Evolutionary conservation across 1,140 invertebrate genomes (phyloP).

Genomic region (Trichonephila clavipes): DNA sequence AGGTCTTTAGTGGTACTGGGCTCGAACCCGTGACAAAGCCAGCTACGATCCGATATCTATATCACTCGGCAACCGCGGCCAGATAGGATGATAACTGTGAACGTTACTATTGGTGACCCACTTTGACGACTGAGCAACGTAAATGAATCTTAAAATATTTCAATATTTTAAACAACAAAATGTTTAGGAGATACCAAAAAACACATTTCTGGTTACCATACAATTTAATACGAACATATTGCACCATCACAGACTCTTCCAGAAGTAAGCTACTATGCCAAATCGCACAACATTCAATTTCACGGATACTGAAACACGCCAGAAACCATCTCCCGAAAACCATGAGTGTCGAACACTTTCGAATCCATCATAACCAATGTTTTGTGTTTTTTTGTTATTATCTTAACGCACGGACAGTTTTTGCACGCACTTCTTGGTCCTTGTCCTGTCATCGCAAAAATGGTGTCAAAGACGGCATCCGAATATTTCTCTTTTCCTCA

Average conservation of each 20-base stretch:
- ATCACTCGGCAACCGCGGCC: no score
- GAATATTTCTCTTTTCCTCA: neutral
- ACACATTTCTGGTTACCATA: no score
- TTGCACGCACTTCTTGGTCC: neutral
- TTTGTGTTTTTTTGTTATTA: neutral
- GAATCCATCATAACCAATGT: slow-evolving; percentile 31
- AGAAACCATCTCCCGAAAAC: neutral
- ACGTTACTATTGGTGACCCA: no score
- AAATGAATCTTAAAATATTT: no score
- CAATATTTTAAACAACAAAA: no score
- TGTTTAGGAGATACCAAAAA: no score
- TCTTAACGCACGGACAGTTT: slow-evolving; percentile 11
- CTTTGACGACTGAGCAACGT: no score
- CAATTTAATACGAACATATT: neutral
- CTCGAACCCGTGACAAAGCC: no score
- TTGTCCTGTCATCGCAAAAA: neutral
- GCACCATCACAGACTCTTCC: neutral
- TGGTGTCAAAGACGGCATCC: slow-evolving; percentile 25
- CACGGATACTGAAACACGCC: neutral
- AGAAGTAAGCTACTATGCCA: neutral
- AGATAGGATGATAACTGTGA: no score
- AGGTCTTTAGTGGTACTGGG: no score
- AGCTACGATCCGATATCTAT: no score
- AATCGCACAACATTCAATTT: neutral
- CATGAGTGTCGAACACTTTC: slow-evolving; percentile 8